phyloP scores from a whole-genome alignment of 1,140 invertebrate genomes.

The Meloidogyne hapla region DNA sequence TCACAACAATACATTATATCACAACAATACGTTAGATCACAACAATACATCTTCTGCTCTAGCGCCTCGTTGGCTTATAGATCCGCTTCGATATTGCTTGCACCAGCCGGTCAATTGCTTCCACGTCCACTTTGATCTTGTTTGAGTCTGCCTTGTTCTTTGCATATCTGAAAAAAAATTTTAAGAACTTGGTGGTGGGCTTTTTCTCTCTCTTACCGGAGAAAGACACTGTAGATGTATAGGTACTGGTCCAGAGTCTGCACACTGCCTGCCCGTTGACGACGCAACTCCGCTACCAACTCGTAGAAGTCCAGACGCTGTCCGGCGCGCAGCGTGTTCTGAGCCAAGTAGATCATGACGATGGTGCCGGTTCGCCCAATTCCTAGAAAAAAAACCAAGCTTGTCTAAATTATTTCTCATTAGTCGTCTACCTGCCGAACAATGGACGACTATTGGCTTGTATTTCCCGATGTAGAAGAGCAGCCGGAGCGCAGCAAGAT shows the following conservation, averaged over 20 bases:
- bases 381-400: conserved; percentile 20
- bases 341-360: conserved; percentile 46
- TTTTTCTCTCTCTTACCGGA: too few relatives aligned
- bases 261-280: conserved; percentile 46
- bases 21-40: too few relatives aligned
- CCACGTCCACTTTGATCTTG: too few relatives aligned
- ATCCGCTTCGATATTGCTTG: too few relatives aligned
- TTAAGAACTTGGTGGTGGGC: too few relatives aligned
- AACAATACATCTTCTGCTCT: too few relatives aligned
- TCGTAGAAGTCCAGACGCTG: conserved; percentile 34
- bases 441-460: conserved; percentile 40
- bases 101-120: too few relatives aligned
- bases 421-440: conserved; percentile 36
- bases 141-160: too few relatives aligned
- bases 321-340: conserved; percentile 30
- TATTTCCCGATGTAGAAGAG: conserved; percentile 18
- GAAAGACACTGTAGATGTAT: conserved; percentile 13
- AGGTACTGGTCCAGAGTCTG: conserved; percentile 36
- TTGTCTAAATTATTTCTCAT: neutral
- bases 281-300: conserved; percentile 45
- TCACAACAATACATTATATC: too few relatives aligned
- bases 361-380: conserved; percentile 52
- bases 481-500: conserved; percentile 34
- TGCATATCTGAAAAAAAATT: too few relatives aligned
- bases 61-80: neutral